Evolutionary conservation across 2,113 vertebrate species (phyloP).

Genomic region (Oncorhynchus kisutch): DNA sequence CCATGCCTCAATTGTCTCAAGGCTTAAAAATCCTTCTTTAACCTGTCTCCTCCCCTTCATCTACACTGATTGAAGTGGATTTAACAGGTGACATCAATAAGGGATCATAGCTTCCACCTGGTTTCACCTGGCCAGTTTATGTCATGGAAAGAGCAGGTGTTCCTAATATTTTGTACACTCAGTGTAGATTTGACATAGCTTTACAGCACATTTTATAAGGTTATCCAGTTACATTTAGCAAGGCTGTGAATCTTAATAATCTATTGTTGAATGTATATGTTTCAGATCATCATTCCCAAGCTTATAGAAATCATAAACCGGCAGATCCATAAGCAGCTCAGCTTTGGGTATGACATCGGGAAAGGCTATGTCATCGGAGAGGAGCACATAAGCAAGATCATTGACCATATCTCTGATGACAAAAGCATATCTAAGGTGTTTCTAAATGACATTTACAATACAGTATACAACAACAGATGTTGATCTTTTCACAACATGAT

Average conservation of each 20-base stretch:
- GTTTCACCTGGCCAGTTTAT: too few relatives aligned
- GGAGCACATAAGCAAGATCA: slow-evolving; percentile 59
- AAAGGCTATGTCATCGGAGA: slow-evolving; percentile 71
- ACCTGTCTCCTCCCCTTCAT: too few relatives aligned
- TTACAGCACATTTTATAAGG: neutral
- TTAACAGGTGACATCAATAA: too few relatives aligned
- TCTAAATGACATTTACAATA: neutral
- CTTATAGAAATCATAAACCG: slow-evolving; percentile 54
- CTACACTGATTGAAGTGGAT: too few relatives aligned
- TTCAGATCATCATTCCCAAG: slow-evolving; percentile 61
- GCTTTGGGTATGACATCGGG: slow-evolving; percentile 60
- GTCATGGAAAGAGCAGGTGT: too few relatives aligned
- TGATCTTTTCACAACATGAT: neutral
- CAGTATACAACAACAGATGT: neutral
- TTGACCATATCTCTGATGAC: slow-evolving; percentile 63
- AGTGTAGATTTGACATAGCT: neutral
- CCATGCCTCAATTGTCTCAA: too few relatives aligned
- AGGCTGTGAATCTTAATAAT: neutral
- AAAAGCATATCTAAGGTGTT: slow-evolving; percentile 54
- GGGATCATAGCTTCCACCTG: too few relatives aligned
- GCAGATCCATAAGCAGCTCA: slow-evolving; percentile 57
- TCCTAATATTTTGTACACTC: too few relatives aligned
- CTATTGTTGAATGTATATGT: neutral
- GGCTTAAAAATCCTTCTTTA: too few relatives aligned
- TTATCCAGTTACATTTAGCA: neutral